A percentile compares a stretch with the other conserved stretches of the same genome.
Conservation (phyloP, 1,140 invertebrate species). For the Zaprionus ghesquierei region DNA sequence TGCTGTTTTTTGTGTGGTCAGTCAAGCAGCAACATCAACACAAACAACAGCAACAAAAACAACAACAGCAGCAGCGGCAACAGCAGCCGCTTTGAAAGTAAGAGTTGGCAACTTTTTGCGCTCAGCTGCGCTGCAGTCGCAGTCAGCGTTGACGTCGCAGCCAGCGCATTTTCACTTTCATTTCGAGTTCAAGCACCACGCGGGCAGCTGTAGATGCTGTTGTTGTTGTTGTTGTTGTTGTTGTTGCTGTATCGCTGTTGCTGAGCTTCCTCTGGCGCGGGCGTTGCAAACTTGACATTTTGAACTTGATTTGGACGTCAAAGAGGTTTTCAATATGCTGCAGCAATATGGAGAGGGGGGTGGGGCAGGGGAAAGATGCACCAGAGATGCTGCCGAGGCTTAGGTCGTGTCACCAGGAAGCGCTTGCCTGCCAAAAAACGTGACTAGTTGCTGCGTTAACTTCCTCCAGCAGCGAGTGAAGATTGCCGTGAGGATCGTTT, state of each 20-base stretch:
- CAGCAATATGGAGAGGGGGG: constrained; percentile 1
- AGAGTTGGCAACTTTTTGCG: constrained; percentile 59
- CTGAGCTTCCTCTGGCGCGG: constrained; percentile 37
- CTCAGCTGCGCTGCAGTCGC: constrained; percentile 52
- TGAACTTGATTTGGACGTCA: constrained; percentile 65
- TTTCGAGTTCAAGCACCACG: constrained; percentile 77
- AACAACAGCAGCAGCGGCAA: constrained; percentile 29
- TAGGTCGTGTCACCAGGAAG: constrained; percentile 39
- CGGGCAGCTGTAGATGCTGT: constrained; percentile 45
- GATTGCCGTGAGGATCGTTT: constrained; percentile 27
- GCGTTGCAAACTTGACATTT: constrained; percentile 73
- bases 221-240: constrained; percentile 16
- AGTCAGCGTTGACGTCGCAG: constrained; percentile 18
- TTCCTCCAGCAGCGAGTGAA: constrained; percentile 30
- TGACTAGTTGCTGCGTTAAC: constrained; percentile 33
- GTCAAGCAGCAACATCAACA: constrained; percentile 33
- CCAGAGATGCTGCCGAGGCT: constrained; percentile 11
- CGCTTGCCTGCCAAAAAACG: constrained; percentile 22
- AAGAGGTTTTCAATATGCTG: constrained; percentile 17
- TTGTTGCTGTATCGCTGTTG: constrained; percentile 10
- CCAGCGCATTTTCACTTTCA: constrained; percentile 73
- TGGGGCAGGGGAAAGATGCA: neutral
- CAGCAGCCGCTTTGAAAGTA: constrained; percentile 59
- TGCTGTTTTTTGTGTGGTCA: constrained; percentile 36
- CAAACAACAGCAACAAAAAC: constrained; percentile 13